These are phyloP conservation scores for Equus przewalskii DNA, from an alignment of 2,113 vertebrate genomes.

Conservation along the genomic window DNA sequence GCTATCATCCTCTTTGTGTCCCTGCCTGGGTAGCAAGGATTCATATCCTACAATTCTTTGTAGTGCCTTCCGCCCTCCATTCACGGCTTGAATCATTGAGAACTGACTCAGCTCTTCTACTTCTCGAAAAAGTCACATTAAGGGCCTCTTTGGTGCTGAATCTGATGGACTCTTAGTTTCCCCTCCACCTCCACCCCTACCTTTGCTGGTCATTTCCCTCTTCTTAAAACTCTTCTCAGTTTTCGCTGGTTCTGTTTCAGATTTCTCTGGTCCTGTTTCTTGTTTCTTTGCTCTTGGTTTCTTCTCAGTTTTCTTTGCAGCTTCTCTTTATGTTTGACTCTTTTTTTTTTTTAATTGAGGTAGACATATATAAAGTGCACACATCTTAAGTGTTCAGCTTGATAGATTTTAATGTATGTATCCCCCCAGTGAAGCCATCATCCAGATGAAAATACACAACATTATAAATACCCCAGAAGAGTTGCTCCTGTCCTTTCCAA, in stretches of 20 bases:
- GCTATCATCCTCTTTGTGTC: not conserved
- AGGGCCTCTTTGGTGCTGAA: not conserved
- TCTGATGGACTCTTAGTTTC: not conserved
- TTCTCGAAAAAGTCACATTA: not conserved
- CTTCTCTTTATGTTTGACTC: not conserved
- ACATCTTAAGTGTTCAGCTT: slow-evolving; percentile 11
- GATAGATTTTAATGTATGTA: not conserved
- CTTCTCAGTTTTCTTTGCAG: not conserved
- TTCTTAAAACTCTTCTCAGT: not conserved
- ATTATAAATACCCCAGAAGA: not conserved
- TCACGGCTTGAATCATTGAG: not conserved
- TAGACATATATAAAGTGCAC: not conserved
- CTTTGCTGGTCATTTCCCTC: not conserved
- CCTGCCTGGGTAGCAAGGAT: not conserved
- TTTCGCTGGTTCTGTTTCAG: not conserved
- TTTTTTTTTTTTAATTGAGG: not conserved
- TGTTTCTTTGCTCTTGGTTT: not conserved
- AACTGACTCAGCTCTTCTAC: not conserved
- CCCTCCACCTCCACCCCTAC: accelerated
- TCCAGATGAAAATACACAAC: not conserved
- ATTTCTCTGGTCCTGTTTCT: not conserved
- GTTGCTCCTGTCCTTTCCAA: not conserved
- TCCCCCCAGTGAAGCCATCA: not conserved
- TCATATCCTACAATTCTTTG: not conserved
- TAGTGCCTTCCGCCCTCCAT: not conserved